phyloP scores from a whole-genome alignment of 2,888 invertebrate genomes.

The Eulithis testata region DNA sequence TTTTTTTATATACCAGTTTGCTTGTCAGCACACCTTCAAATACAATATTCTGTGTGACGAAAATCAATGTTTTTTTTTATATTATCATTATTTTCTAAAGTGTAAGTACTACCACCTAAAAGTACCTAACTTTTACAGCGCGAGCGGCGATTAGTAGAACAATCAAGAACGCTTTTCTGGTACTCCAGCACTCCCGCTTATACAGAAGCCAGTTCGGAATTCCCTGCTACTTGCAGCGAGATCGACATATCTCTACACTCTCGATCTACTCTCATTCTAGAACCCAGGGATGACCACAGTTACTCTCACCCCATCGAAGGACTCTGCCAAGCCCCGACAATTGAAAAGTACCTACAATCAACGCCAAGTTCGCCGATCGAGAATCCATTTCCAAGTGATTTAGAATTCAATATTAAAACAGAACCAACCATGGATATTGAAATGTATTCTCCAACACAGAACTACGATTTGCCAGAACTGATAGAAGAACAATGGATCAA shows the following conservation, averaged over 20 bases:
- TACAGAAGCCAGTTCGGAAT: constrained; percentile 28
- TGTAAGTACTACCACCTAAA: not conserved
- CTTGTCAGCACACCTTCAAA: too few species aligned
- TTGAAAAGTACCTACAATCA: constrained; percentile 13
- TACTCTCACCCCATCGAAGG: constrained; percentile 26
- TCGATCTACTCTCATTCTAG: constrained; percentile 29
- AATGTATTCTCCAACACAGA: constrained; percentile 30
- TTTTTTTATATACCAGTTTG: too few species aligned
- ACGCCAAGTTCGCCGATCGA: constrained; percentile 16
- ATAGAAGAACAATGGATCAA: constrained; percentile 15
- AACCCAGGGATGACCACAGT: constrained; percentile 1
- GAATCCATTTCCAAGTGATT: constrained; percentile 5
- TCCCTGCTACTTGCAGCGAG: constrained; percentile 23
- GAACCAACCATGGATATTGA: constrained; percentile 30
- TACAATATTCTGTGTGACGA: too few species aligned
- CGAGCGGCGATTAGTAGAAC: constrained; percentile 37
- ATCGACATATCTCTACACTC: constrained; percentile 30
- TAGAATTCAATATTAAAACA: constrained; percentile 24
- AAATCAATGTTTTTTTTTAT: too few species aligned
- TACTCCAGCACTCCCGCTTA: constrained; percentile 20
- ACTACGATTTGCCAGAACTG: constrained; percentile 5
- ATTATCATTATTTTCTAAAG: too few species aligned
- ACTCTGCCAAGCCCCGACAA: not conserved
- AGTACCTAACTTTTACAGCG: constrained; percentile 39
- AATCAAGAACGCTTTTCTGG: constrained; percentile 19